Evolutionary conservation across 2,888 invertebrate species (phyloP), one percentile per base, ranked within the genome.

Genomic region (Limnephilus rhombicus): DNA sequence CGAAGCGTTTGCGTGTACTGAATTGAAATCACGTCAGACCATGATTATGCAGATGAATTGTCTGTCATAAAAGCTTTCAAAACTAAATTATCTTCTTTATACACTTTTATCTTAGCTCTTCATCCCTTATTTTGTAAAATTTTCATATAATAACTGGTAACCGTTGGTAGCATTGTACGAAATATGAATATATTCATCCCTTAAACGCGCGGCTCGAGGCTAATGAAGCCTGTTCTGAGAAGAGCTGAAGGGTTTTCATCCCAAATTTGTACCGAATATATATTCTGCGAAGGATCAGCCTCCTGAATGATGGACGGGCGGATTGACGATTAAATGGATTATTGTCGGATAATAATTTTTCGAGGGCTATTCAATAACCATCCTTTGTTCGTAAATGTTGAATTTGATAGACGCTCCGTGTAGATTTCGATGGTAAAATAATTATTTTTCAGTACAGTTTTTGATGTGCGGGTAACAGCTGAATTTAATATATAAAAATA

Each of bases 181-280:
- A 86, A 86, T 86, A 86, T 86, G 86, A 45, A 86, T 49, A 45
- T 45, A 45, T 86, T 11, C 45, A 45, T 45, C 45, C 86, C 41
- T 68, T n/a, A 24, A 68, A 37, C 41, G 86, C 41, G 13, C 24
- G 45, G 29, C 29, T 86, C 49, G 45, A 29, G 86, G 29, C 86
- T 86, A 86, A 86, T 86, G 86, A 86, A 45, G 37, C 86, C 86
- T 86, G 45, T 41, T 29, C n/a, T 86, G 9, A n/a, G 45, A 45
- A 45, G 86, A 45, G 86, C 29, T 45, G 86, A 86, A 37, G 34
- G 68, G 68, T 68, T 68, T 68, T 68, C 68, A 68, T 68, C 68
- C 68, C 68, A 68, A 68, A 68, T 68, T 68, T 68, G 68, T 68
- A 68, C 68, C n/a, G 68, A 68, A 68, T 68, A n/a, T n/a, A 68